These are phyloP conservation scores for Chrysodeixis includens DNA, from an alignment of 2,888 invertebrate species.

Conservation along the genomic window DNA sequence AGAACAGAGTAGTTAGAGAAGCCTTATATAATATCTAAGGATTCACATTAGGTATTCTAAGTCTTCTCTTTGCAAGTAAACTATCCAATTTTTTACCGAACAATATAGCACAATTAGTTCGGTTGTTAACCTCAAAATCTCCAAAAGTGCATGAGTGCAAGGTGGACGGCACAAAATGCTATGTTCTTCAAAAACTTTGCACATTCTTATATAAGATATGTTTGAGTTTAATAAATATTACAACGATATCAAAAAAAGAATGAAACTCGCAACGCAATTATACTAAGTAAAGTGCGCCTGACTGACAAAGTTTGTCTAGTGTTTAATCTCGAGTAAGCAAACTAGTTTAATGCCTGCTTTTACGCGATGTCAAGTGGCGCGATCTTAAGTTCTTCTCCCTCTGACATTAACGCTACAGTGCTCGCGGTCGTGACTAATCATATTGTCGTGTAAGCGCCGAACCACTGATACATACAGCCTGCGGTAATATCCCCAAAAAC, in stretches of 20 bases:
- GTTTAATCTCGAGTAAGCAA: conserved; percentile 54
- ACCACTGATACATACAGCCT: conserved; percentile 10
- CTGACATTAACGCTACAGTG: conserved; percentile 16
- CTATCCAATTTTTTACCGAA: not conserved
- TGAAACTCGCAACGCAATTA: conserved; percentile 30
- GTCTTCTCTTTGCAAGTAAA: not conserved
- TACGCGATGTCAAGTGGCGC: conserved; percentile 25
- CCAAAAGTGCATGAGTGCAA: not conserved
- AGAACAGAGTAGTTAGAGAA: not conserved
- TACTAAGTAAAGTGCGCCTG: conserved; percentile 26
- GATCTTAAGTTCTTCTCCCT: conserved; percentile 15
- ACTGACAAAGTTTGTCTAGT: conserved; percentile 53
- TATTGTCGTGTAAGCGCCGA: conserved; percentile 2
- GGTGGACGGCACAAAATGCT: not conserved
- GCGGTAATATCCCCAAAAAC: conserved; percentile 11
- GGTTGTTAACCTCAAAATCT: not conserved
- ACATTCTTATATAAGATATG: not conserved
- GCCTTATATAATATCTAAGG: not conserved
- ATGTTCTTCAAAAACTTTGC: not conserved
- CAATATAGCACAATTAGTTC: not conserved
- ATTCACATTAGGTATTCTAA: not conserved
- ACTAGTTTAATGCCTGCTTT: conserved; percentile 53
- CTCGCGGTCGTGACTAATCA: conserved; percentile 15
- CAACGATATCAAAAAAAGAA: conserved; percentile 20
- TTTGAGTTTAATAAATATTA: not conserved